Percentiles rank a stretch among this genome's conserved stretches.
Evolutionary conservation across 2,113 vertebrate genomes (phyloP).

Genomic region (Macroglossus sobrinus): DNA sequence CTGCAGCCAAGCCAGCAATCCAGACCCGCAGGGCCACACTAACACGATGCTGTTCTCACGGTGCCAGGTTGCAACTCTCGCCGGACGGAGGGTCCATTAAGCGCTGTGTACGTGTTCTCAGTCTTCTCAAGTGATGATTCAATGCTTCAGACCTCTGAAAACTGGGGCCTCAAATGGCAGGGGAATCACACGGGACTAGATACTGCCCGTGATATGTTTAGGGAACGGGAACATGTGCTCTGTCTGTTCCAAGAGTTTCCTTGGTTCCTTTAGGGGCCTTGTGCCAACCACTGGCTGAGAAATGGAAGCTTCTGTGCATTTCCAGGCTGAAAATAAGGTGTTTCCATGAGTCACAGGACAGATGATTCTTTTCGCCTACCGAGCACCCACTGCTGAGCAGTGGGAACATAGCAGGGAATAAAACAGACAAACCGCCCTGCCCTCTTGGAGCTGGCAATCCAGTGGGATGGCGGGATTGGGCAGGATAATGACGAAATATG

Average conservation of each 20-base stretch:
- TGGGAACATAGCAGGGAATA: accelerated
- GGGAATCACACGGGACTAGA: neutral
- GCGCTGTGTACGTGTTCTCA: neutral
- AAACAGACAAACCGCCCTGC: too few species aligned
- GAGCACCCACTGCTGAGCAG: accelerated
- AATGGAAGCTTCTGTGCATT: neutral
- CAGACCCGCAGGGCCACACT: neutral
- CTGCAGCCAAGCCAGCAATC: neutral
- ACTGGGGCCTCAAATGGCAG: neutral
- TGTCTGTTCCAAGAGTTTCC: neutral
- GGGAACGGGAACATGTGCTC: neutral
- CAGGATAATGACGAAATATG: neutral
- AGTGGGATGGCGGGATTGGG: accelerated
- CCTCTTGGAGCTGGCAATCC: neutral
- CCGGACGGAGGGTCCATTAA: neutral
- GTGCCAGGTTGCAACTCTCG: neutral
- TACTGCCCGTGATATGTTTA: neutral
- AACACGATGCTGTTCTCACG: neutral
- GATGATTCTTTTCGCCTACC: accelerated
- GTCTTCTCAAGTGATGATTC: neutral
- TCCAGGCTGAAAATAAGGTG: neutral
- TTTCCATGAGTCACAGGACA: accelerated
- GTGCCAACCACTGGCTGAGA: neutral
- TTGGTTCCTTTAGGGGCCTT: neutral
- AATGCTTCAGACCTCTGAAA: neutral